Conservation (phyloP, 2,888 invertebrate genomes). For the Tetragonula carbonaria region DNA sequence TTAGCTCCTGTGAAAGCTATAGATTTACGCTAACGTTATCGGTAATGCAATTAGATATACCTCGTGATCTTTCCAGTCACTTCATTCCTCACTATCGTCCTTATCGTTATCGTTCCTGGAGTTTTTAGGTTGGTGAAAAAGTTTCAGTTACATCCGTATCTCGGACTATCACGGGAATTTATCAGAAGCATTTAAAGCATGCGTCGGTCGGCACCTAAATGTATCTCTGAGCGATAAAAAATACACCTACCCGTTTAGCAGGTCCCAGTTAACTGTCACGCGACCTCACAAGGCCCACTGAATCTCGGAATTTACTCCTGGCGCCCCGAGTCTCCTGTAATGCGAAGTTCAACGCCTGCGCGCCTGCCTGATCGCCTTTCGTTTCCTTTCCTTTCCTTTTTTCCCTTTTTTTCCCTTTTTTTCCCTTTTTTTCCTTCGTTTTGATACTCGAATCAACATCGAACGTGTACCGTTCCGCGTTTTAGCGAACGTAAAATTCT, state of each 20-base stretch:
- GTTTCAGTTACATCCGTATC: not conserved
- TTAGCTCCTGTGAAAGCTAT: not conserved
- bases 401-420: too few species aligned
- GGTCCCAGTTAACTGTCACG: slow-evolving; percentile 31
- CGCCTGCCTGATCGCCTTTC: slow-evolving; percentile 3
- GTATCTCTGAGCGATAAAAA: slow-evolving; percentile 43
- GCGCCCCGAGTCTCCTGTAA: slow-evolving; percentile 48
- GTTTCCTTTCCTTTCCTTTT: too few species aligned
- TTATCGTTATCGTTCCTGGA: slow-evolving; percentile 21
- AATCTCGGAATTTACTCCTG: slow-evolving; percentile 52
- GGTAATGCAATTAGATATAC: not conserved
- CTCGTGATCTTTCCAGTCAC: not conserved
- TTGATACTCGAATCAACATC: slow-evolving; percentile 46
- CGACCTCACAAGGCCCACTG: slow-evolving; percentile 21
- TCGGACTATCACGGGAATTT: slow-evolving; percentile 15
- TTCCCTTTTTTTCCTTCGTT: not conserved
- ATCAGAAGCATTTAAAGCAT: slow-evolving; percentile 15
- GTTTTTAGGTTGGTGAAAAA: slow-evolving; percentile 12
- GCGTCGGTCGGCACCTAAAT: slow-evolving; percentile 26
- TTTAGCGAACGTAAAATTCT: slow-evolving; percentile 63
- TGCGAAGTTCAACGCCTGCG: slow-evolving; percentile 44
- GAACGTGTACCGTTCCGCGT: slow-evolving; percentile 51
- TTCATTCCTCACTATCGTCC: not conserved
- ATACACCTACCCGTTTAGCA: slow-evolving; percentile 24
- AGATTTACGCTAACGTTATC: slow-evolving; percentile 2